A percentile compares a stretch with the other conserved stretches of the same genome.
Evolutionary conservation across 1,140 invertebrate species (phyloP).

Genomic region (Drosophila pallidifrons): DNA sequence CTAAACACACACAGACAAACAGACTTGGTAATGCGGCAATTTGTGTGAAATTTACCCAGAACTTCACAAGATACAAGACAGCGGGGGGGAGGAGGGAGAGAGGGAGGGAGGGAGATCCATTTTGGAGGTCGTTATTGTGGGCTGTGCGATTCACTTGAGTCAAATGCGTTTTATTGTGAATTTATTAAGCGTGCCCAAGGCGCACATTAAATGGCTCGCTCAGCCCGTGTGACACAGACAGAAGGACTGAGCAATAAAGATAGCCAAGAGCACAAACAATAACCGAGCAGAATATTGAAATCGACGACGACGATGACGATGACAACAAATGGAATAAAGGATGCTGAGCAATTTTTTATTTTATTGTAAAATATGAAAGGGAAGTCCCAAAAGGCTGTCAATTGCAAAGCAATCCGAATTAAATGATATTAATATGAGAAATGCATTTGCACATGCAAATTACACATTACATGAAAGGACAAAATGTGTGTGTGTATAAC

Average conservation of each 20-base stretch:
- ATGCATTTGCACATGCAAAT: not conserved
- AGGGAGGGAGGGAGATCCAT: too few relatives aligned
- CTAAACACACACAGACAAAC: constrained; percentile 31
- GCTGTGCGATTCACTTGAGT: constrained; percentile 49
- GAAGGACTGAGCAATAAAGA: constrained; percentile 58
- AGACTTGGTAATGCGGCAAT: constrained; percentile 80
- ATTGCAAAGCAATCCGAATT: constrained; percentile 10
- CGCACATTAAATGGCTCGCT: constrained; percentile 64
- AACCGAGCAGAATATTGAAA: constrained; percentile 48
- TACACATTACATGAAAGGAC: not conserved
- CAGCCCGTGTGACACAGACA: constrained; percentile 52
- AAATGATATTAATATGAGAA: constrained; percentile 3
- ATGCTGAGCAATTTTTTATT: constrained; percentile 28
- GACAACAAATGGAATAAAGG: constrained; percentile 19
- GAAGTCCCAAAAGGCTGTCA: constrained; percentile 10
- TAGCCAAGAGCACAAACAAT: constrained; percentile 59
- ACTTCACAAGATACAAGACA: constrained; percentile 3
- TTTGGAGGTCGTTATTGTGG: constrained; percentile 39
- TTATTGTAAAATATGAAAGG: constrained; percentile 33
- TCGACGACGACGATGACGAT: constrained; percentile 1
- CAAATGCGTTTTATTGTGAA: constrained; percentile 82
- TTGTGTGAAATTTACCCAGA: constrained; percentile 55
- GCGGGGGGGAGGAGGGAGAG: not conserved
- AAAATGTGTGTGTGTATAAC: not conserved
- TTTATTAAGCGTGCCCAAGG: constrained; percentile 80